A percentile compares a stretch with the other conserved stretches of the same genome.
These are phyloP conservation scores for Heliangelus exortis DNA, from an alignment of 2,797 vertebrate species.

Conservation along the genomic window DNA sequence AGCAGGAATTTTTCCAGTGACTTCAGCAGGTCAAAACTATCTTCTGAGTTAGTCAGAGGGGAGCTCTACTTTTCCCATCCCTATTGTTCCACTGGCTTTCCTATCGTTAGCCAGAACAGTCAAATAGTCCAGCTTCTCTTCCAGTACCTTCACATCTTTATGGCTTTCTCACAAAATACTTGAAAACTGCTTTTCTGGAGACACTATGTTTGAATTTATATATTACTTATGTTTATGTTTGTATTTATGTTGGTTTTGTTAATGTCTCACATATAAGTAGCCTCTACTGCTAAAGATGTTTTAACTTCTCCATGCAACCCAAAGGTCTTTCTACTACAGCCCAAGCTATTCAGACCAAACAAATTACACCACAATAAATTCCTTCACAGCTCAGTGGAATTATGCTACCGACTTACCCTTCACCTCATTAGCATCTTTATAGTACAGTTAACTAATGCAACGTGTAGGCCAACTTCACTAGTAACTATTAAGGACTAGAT, in stretches of 20 bases:
- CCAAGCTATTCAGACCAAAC: constrained; percentile 1
- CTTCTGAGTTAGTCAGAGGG: background rate
- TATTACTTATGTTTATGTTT: background rate
- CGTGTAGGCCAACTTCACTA: background rate
- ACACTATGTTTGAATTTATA: background rate
- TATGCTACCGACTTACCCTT: background rate
- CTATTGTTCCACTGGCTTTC: background rate
- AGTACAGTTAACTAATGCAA: constrained; percentile 30
- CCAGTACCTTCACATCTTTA: background rate
- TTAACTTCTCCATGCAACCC: background rate
- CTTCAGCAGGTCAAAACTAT: background rate
- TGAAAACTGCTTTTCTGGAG: background rate
- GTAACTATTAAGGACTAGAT: constrained; percentile 47
- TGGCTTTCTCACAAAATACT: background rate
- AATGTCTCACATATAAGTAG: background rate
- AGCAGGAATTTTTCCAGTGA: background rate
- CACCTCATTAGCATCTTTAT: constrained; percentile 37
- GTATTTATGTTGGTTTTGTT: background rate
- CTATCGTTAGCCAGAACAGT: rapidly evolving
- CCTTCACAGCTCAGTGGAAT: background rate
- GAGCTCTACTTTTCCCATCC: background rate
- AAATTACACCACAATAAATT: constrained; percentile 12
- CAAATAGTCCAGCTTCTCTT: background rate
- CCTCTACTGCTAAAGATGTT: background rate
- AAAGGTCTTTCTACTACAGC: background rate